Conservation (phyloP, 1,140 invertebrate genomes). For the Episyrphus balteatus region DNA sequence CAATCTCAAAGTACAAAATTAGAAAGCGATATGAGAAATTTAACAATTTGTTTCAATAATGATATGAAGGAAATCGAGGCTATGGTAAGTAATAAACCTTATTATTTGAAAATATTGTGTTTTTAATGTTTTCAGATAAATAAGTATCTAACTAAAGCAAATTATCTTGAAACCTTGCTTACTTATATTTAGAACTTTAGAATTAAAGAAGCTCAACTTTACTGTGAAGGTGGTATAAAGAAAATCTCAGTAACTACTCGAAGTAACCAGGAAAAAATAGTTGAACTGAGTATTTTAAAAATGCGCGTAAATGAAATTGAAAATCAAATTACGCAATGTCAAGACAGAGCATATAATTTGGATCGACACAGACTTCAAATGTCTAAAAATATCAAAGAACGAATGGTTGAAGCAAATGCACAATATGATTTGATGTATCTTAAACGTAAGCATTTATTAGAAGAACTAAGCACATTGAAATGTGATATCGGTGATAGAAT, state of each 20-base stretch:
- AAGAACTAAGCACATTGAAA: slow-evolving; percentile 44
- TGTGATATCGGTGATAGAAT: slow-evolving; percentile 41
- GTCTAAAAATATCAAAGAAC: slow-evolving; percentile 47
- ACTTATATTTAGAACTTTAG: slow-evolving; percentile 33
- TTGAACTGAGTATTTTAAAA: slow-evolving; percentile 48
- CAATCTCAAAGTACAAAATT: slow-evolving; percentile 41
- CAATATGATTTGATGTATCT: slow-evolving; percentile 43
- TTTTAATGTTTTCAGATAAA: no score
- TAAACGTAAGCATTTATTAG: slow-evolving; percentile 41
- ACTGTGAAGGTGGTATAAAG: slow-evolving; percentile 44
- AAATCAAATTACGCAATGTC: slow-evolving; percentile 41
- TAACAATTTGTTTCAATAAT: slow-evolving; percentile 34
- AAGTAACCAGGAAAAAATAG: slow-evolving; percentile 44
- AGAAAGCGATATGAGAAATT: slow-evolving; percentile 42
- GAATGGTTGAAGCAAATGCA: slow-evolving; percentile 44
- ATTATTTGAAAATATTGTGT: no score
- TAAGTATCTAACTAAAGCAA: no score
- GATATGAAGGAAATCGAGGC: slow-evolving; percentile 19
- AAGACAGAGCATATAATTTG: slow-evolving; percentile 44
- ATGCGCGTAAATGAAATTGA: slow-evolving; percentile 45
- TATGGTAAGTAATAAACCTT: slow-evolving; percentile 7
- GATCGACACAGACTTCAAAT: slow-evolving; percentile 47
- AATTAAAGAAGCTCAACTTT: slow-evolving; percentile 37
- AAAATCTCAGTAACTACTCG: slow-evolving; percentile 38
- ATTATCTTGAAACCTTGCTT: neutral